Evolutionary conservation across 2,888 invertebrate species (phyloP), one percentile per base, ranked within the genome.

Genomic region (Gastrophysa polygoni): DNA sequence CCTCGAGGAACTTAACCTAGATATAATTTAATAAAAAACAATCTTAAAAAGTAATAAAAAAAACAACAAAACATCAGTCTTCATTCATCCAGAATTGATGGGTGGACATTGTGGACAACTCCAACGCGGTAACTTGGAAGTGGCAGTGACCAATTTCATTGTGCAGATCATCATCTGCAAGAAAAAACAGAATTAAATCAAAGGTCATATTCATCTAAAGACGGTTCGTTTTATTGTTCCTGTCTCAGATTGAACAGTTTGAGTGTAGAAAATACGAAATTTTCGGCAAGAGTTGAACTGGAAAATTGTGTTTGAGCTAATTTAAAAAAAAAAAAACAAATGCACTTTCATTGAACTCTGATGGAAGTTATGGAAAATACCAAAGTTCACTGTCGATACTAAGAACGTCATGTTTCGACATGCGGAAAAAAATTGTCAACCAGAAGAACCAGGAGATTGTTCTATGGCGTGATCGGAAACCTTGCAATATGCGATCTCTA

Each of bases 51-150:
- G 73, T 77, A 78, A 76, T 77, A 79, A 79, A 79, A n/a, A 81
- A 78, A 81, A 78, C 79, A 81, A 81, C 79, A 81, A 81, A 71
- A 78, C 78, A 80, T 81, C 81, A 81, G 81, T 81, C 81, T 81
- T 81, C 76, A 75, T 77, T 77, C 78, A 79, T 80, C 79, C 80
- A 75, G 77, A 75, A 77, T 73, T 66, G 73, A 74, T 76, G 78
- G 73, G 71, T 70, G 63, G 66, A 67, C 62, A 78, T 73, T 77
- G 81, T 80, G 80, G 80, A 78, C n/a, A n/a, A n/a, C n/a, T n/a
- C n/a, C n/a, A n/a, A n/a, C n/a, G 73, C 77, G 81, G 81, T 81
- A 81, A 81, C 81, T 81, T 73, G 73, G 38, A n/a, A 76, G 81
- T 80, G 81, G 81, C 81, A 81, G 81, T 81, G 81, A 73, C 76